These are phyloP conservation scores for Saccostrea cuccullata DNA, from an alignment of 1,140 invertebrate species.

Conservation along the genomic window DNA sequence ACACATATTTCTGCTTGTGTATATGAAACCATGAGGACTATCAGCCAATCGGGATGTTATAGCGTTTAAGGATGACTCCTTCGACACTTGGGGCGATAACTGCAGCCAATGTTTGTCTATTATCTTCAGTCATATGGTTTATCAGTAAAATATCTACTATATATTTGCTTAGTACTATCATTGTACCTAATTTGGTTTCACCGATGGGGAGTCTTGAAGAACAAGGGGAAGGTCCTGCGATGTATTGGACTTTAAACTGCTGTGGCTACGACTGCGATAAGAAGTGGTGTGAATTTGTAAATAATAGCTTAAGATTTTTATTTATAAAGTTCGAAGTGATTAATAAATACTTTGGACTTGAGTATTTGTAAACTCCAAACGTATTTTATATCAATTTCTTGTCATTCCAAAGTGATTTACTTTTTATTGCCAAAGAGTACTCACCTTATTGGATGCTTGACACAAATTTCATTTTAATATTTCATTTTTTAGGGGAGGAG, in stretches of 20 bases:
- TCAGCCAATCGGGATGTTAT: constrained; percentile 17
- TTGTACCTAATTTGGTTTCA: constrained; percentile 20
- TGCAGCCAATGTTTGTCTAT: background rate
- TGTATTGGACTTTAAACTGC: constrained; percentile 27
- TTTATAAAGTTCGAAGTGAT: background rate
- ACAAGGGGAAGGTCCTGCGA: background rate
- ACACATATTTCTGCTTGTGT: background rate
- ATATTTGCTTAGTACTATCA: constrained; percentile 22
- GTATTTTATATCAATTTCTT: too few relatives aligned
- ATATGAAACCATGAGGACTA: constrained; percentile 12
- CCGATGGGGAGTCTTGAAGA: constrained; percentile 2
- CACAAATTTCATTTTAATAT: too few relatives aligned
- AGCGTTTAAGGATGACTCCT: constrained; percentile 8
- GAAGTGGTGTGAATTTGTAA: background rate
- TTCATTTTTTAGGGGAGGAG: too few relatives aligned
- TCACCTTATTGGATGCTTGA: too few relatives aligned
- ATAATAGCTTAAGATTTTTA: background rate
- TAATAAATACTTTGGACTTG: background rate
- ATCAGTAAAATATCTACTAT: constrained; percentile 5
- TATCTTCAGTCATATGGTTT: background rate
- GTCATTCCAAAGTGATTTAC: too few relatives aligned
- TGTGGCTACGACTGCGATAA: background rate
- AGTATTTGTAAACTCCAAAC: background rate
- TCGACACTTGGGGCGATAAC: constrained; percentile 29
- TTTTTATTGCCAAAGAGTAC: too few relatives aligned